Evolutionary conservation across 2,888 invertebrate genomes (phyloP), one percentile per base, ranked within the genome.

Genomic region (Dioctria linearis): DNA sequence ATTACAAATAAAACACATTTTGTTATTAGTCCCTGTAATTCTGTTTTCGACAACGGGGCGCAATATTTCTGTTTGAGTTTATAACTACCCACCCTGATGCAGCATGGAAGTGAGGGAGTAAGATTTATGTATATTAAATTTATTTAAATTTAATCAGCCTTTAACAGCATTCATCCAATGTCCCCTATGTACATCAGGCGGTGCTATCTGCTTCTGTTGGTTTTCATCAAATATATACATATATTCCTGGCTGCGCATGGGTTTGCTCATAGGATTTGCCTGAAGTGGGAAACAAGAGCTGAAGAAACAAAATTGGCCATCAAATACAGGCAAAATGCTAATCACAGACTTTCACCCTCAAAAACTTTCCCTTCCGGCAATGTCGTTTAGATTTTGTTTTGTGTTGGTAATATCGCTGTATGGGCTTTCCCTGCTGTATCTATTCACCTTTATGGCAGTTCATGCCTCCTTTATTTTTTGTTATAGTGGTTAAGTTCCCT

Each of bases 111-210:
- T 25, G 37, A 11, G 67, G 67, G 66, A 57, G 46, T n/a, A 37
- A 79, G 87, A 87, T 87, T 87, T 87, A 88, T 88, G 87, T 86
- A 87, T 88, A 88, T 88, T 87, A 88, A 88, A 87, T 88, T 88
- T 88, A 88, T 88, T 88, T 88, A 88, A 88, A 87, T 88, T 88
- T 88, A 87, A 88, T 87, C 87, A 87, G 86, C 66, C 79, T 83
- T 84, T 81, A 80, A 79, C 80, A 80, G 65, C 59, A 69, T 59
- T 79, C 79, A 79, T 79, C 79, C 67, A 67, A 57, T 67, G 46
- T 78, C 66, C 66, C 78, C 78, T 51, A 51, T 78, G 39, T 40
- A 46, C n/a, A 66, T 3, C 51, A 40, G 40, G 25, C 40, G 25
- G 39, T 43, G 9, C n/a, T 67, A 40, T 78, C n/a, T 65, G 65